Conservation (phyloP, 1,140 invertebrate species). For the Pomacea maculata region DNA sequence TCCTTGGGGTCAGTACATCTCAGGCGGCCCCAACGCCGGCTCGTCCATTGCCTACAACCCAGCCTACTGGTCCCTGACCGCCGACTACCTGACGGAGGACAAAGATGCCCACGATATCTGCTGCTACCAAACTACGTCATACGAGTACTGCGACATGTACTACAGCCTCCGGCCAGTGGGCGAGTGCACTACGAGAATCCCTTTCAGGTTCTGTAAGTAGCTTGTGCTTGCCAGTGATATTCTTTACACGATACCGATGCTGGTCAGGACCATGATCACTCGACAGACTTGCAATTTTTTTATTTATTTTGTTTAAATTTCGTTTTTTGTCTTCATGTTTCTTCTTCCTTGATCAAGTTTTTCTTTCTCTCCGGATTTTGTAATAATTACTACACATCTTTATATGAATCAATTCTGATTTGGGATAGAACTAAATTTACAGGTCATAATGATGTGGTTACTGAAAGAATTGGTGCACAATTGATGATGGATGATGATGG, state of each 20-base stretch:
- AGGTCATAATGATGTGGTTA: too few relatives aligned
- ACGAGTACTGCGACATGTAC: slow-evolving; percentile 20
- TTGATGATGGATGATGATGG: not conserved
- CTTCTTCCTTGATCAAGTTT: too few relatives aligned
- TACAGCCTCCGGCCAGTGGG: slow-evolving; percentile 17
- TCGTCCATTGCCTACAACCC: not conserved
- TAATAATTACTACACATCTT: too few relatives aligned
- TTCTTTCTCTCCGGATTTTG: too few relatives aligned
- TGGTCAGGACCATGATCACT: too few relatives aligned
- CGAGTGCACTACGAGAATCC: slow-evolving; percentile 14
- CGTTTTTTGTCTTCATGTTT: too few relatives aligned
- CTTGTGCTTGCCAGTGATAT: too few relatives aligned
- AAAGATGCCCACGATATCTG: not conserved
- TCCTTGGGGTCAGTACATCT: not conserved
- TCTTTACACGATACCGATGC: too few relatives aligned
- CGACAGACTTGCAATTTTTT: too few relatives aligned
- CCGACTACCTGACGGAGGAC: not conserved
- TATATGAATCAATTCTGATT: too few relatives aligned
- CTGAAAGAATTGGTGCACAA: not conserved
- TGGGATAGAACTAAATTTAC: too few relatives aligned
- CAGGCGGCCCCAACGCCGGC: not conserved
- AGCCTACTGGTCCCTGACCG: not conserved
- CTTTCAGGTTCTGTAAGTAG: slow-evolving; percentile 5
- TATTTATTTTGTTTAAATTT: too few relatives aligned
- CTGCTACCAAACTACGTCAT: not conserved